A percentile compares a stretch with the other conserved stretches of the same genome.
phyloP scores from a whole-genome alignment of 2,797 vertebrate species.

The Tapera naevia region DNA sequence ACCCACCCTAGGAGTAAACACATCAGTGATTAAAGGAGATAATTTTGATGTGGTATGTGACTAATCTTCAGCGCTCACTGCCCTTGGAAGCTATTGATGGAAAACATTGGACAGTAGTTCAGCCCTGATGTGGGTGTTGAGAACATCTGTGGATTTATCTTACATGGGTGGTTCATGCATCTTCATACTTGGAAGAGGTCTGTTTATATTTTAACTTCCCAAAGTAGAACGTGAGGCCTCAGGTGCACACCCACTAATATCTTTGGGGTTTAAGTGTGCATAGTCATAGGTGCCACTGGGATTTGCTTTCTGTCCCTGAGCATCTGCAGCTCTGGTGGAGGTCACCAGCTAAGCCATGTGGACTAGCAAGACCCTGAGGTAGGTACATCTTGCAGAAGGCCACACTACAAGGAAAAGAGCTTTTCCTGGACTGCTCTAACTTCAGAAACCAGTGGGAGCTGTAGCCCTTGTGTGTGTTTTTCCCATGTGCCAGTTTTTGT shows the following conservation, averaged over 20 bases:
- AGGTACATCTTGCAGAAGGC: not conserved
- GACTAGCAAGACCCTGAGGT: not conserved
- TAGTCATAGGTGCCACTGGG: not conserved
- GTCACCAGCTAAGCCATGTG: fast-evolving
- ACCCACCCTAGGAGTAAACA: not conserved
- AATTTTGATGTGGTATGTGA: not conserved
- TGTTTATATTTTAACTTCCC: not conserved
- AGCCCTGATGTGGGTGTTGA: not conserved
- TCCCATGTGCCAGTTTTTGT: fast-evolving
- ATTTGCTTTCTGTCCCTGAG: not conserved
- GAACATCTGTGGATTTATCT: not conserved
- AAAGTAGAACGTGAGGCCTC: not conserved
- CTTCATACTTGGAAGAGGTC: not conserved
- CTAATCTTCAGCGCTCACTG: not conserved
- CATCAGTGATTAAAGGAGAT: not conserved
- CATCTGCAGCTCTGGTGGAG: not conserved
- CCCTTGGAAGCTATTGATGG: not conserved
- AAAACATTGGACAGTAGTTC: not conserved
- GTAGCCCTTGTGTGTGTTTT: not conserved
- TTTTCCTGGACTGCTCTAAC: not conserved
- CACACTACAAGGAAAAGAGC: not conserved
- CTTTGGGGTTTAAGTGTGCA: not conserved
- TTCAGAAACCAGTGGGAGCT: not conserved
- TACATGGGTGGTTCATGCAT: not conserved
- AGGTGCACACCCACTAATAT: not conserved